Percentiles rank a stretch among this genome's conserved stretches.
Evolutionary conservation across 2,888 invertebrate genomes (phyloP).

Genomic region (Actias luna): DNA sequence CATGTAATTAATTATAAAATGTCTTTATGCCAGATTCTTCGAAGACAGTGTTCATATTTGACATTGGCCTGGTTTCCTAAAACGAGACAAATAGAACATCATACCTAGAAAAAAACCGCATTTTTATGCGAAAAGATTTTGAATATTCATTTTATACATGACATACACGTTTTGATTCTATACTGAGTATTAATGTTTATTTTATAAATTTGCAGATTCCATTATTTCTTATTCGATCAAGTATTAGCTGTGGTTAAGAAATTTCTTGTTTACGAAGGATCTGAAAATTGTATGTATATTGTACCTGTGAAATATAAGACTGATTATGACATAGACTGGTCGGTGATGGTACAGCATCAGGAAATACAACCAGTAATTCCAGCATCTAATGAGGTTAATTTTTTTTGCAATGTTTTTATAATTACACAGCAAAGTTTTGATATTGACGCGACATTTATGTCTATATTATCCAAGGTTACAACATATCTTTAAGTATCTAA

Average conservation of each 20-base stretch:
- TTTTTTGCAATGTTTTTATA: no score
- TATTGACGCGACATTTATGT: no score
- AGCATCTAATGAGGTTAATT: slow-evolving; percentile 66
- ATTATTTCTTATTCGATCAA: slow-evolving; percentile 87
- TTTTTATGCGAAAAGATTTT: background rate
- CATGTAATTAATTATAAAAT: no score
- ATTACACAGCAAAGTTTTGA: no score
- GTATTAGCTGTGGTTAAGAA: slow-evolving; percentile 84
- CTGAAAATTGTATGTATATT: slow-evolving; percentile 78
- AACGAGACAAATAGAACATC: no score
- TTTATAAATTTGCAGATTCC: slow-evolving; percentile 78
- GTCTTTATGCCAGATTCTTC: no score
- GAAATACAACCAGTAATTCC: slow-evolving; percentile 59
- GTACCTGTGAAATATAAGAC: slow-evolving; percentile 67
- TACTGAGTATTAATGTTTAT: background rate
- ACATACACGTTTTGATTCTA: background rate
- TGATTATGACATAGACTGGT: slow-evolving; percentile 83
- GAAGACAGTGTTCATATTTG: no score
- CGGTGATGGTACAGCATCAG: slow-evolving; percentile 71
- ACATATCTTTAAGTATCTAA: no score
- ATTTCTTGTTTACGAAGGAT: slow-evolving; percentile 83
- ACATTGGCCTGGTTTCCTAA: no score
- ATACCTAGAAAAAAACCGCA: no score
- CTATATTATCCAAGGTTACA: no score
- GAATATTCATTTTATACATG: background rate